Evolutionary conservation across 2,888 invertebrate species (phyloP).

Genomic region (Quadroppia sp.): DNA sequence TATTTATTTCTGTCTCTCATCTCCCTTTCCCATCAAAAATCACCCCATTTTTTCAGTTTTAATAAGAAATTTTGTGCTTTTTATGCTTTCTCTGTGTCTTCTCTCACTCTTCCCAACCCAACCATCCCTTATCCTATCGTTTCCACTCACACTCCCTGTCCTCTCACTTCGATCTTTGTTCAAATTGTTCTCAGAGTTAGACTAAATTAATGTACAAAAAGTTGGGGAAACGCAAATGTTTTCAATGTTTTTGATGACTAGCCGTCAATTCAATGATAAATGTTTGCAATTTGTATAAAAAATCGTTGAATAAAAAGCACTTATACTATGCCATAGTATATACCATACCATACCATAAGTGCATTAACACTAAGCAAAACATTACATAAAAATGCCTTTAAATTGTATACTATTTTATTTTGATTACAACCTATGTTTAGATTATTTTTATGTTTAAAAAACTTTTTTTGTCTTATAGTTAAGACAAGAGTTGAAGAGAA

Average conservation of each 20-base stretch:
- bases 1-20: conserved; percentile 4
- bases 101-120: background rate
- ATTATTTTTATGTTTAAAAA: too few species aligned
- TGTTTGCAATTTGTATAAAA: conserved; percentile 6
- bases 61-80: conserved; percentile 1
- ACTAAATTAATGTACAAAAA: background rate
- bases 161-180: background rate
- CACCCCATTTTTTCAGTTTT: background rate
- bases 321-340: background rate
- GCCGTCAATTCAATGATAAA: conserved; percentile 21
- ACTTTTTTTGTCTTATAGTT: too few species aligned
- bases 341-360: background rate
- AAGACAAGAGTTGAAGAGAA: too few species aligned
- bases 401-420: too few species aligned
- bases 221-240: conserved; percentile 17
- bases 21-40: background rate
- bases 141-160: background rate
- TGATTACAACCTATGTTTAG: too few species aligned
- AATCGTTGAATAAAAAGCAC: background rate
- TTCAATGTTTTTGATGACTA: background rate
- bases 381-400: too few species aligned
- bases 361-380: conserved; percentile 5
- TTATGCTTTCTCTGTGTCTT: background rate
- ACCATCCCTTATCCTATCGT: background rate
- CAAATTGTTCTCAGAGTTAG: background rate